Conservation (phyloP, 2,888 invertebrate species). For the Ormyrus labotus region DNA sequence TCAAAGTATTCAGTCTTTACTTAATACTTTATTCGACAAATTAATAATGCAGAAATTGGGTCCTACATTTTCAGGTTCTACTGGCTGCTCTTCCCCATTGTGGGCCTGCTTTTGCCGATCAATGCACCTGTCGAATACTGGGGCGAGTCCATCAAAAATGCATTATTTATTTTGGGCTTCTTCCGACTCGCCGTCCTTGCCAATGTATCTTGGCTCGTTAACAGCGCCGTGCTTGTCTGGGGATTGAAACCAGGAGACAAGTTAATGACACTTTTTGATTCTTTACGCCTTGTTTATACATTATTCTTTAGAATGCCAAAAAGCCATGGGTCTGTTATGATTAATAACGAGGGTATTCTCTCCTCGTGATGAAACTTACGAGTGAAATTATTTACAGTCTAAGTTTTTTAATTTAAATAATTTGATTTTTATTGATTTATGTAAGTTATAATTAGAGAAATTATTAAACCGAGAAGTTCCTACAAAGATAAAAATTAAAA, state of each 20-base stretch:
- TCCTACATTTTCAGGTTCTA: conserved; percentile 79
- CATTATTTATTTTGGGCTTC: conserved; percentile 83
- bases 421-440: too few relatives aligned
- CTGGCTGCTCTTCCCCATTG: conserved; percentile 81
- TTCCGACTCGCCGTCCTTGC: conserved; percentile 82
- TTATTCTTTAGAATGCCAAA: conserved; percentile 69
- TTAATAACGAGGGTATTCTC: conserved; percentile 65
- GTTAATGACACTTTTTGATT: conserved; percentile 78
- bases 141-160: conserved; percentile 81
- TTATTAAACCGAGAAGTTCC: too few relatives aligned
- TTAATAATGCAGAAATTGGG: too few relatives aligned
- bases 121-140: conserved; percentile 89
- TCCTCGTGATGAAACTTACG: neutral
- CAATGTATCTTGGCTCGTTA: conserved; percentile 84
- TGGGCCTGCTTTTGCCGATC: conserved; percentile 83
- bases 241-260: conserved; percentile 83
- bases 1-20: too few relatives aligned
- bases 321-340: conserved; percentile 69
- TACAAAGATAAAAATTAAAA: too few relatives aligned
- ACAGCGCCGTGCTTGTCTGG: conserved; percentile 86
- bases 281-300: conserved; percentile 60
- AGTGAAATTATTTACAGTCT: too few relatives aligned
- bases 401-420: too few relatives aligned
- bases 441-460: too few relatives aligned
- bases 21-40: too few relatives aligned